Base-by-base conservation (phyloP, 2,113 vertebrate genomes). In the Mastomys coucha region DNA sequence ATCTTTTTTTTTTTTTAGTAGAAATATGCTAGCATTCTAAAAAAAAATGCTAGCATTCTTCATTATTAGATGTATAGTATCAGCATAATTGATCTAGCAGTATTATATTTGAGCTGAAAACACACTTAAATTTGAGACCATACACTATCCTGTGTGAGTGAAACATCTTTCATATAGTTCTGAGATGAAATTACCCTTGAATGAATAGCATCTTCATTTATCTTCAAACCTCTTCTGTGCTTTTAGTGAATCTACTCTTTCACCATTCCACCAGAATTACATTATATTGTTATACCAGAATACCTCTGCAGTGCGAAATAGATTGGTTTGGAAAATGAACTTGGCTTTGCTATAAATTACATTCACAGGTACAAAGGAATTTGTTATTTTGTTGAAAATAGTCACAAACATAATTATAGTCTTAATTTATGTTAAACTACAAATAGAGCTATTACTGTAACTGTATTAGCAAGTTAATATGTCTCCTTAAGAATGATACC, bases 171-270 rank as follows among this genome's bases (percentile, higher is more conserved):
- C 99, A 99, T 99, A 98, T 98, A 99, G 98, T 99, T 99, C 99
- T 99, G 98, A 98, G 99, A 99, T 99, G 99, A 99, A 99, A 99
- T 99, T 99, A 99, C 98, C 99, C 99, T 99, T 99, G 99, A 99
- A 99, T 99, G 99, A 99, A 99, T 99, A 99, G 99, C 99, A 99
- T 99, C 99, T 99, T 99, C 99, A 99, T 99, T 99, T 99, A 99
- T 99, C 99, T 99, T 99, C 98, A 98, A 98, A 99, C 99, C 98
- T 98, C 98, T 98, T 99, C 99, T 99, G 98, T 99, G 99, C 99
- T 99, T 99, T 99, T 98, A 99, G 98, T 98, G 99, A 99, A 99
- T 99, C 98, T 99, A 98, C 98, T 98, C 99, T 99, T 99, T 99
- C 98, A 97, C 98, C 98, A 98, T 99, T 99, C 97, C 98, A 96